Conservation (phyloP, 2,113 vertebrate species). For the Otis tarda region DNA sequence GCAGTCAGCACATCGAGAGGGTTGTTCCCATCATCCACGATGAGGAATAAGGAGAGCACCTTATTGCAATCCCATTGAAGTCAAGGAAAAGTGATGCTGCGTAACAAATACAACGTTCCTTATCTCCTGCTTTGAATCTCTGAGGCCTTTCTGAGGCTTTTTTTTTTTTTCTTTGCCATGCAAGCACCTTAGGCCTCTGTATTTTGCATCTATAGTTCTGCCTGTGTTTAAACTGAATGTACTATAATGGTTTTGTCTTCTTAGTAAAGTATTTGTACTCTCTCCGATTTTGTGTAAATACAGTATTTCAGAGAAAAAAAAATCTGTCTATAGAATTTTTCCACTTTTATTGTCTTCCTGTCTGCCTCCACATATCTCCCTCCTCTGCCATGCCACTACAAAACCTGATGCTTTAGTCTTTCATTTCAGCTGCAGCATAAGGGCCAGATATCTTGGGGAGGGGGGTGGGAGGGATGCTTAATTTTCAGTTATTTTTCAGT, state of each 20-base stretch:
- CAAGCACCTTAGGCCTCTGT: constrained; percentile 35
- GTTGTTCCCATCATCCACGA: neutral
- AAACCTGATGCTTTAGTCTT: neutral
- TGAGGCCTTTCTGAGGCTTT: constrained; percentile 3
- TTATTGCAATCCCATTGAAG: neutral
- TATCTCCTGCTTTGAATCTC: constrained; percentile 27
- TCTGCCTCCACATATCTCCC: neutral
- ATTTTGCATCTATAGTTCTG: constrained; percentile 52
- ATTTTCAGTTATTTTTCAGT: constrained; percentile 68
- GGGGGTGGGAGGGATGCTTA: constrained; percentile 25
- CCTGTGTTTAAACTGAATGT: constrained; percentile 81
- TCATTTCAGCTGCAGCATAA: neutral
- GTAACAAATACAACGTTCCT: neutral
- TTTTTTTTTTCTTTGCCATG: neutral
- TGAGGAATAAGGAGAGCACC: neutral
- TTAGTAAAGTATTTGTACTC: constrained; percentile 77
- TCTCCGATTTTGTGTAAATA: constrained; percentile 69
- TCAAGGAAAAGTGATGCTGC: neutral
- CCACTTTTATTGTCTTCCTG: neutral
- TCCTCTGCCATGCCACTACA: neutral
- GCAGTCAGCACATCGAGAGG: neutral
- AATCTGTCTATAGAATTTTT: constrained; percentile 3
- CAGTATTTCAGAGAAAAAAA: constrained; percentile 48
- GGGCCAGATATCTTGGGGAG: neutral
- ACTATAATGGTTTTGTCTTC: constrained; percentile 68